Conservation (phyloP, 2,888 invertebrate genomes). For the Microctonus brassicae region DNA sequence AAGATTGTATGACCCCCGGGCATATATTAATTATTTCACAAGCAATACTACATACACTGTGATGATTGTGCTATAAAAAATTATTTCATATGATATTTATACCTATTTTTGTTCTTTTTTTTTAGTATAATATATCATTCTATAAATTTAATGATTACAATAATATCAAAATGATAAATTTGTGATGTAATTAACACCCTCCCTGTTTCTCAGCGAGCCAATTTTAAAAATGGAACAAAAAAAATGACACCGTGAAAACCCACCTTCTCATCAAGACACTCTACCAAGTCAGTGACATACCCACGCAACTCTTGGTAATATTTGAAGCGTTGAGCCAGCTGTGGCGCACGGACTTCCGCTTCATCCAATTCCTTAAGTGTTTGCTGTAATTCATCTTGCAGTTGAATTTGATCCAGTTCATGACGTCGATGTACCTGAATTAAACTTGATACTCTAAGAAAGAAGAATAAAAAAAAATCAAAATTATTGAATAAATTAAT, state of each 20-base stretch:
- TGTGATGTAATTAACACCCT: not conserved
- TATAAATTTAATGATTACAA: not conserved
- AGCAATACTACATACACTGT: conserved; percentile 8
- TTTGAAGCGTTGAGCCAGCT: conserved; percentile 85
- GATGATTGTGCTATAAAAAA: not conserved
- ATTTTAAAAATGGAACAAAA: conserved; percentile 49
- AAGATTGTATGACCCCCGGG: conserved; percentile 53
- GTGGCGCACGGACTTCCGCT: conserved; percentile 73
- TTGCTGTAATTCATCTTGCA: conserved; percentile 67
- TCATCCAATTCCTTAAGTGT: conserved; percentile 72
- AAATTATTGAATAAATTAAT: too few relatives aligned
- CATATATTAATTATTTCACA: conserved; percentile 41
- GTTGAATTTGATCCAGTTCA: conserved; percentile 71
- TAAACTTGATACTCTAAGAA: conserved; percentile 73
- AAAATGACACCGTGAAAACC: conserved; percentile 68
- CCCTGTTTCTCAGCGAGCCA: not conserved
- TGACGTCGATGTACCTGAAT: conserved; percentile 74
- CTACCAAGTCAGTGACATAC: conserved; percentile 95
- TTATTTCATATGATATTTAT: not conserved
- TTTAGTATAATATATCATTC: not conserved
- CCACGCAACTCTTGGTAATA: conserved; percentile 97
- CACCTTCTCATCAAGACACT: conserved; percentile 98
- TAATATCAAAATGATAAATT: not conserved
- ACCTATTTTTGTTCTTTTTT: too few relatives aligned
- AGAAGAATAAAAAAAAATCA: conserved; percentile 5